Conservation (phyloP, 2,797 vertebrate genomes). For the Syngnathus acus region DNA sequence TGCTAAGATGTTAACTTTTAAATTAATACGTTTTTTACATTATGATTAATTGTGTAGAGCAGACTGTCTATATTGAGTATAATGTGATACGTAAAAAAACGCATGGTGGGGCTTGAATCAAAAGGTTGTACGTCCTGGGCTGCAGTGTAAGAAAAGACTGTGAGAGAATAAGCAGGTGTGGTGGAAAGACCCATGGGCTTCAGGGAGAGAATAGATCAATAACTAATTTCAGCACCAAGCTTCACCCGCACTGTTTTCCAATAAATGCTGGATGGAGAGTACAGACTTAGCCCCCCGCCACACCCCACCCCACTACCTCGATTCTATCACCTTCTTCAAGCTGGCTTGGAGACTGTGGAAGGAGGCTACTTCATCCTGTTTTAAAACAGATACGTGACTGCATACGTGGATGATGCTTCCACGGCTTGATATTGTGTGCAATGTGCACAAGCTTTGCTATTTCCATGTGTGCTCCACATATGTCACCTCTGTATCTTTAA, state of each 20-base stretch:
- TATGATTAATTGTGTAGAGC: neutral
- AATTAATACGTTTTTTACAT: neutral
- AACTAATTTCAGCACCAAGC: conserved; percentile 74
- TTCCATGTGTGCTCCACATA: conserved; percentile 45
- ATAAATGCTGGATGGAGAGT: conserved; percentile 70
- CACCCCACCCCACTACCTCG: conserved; percentile 54
- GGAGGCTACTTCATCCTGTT: conserved; percentile 17
- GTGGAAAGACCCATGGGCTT: conserved; percentile 67
- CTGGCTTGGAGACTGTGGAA: conserved; percentile 43
- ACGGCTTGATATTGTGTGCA: conserved; percentile 37
- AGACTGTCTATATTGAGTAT: neutral
- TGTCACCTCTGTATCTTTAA: conserved; percentile 45
- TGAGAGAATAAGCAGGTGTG: conserved; percentile 66
- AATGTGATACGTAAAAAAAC: neutral
- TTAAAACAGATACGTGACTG: conserved; percentile 22
- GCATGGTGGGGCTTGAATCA: conserved; percentile 11
- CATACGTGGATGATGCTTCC: conserved; percentile 42
- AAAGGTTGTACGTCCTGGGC: conserved; percentile 29
- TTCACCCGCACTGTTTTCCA: conserved; percentile 71
- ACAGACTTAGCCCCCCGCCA: conserved; percentile 45
- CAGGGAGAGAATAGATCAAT: conserved; percentile 70
- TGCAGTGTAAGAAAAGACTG: conserved; percentile 47
- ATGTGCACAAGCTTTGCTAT: conserved; percentile 44
- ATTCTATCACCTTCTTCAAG: conserved; percentile 54
- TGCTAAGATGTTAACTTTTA: neutral